These are phyloP conservation scores for Larimichthys crocea DNA, from an alignment of 2,113 vertebrate genomes.

Conservation along the genomic window DNA sequence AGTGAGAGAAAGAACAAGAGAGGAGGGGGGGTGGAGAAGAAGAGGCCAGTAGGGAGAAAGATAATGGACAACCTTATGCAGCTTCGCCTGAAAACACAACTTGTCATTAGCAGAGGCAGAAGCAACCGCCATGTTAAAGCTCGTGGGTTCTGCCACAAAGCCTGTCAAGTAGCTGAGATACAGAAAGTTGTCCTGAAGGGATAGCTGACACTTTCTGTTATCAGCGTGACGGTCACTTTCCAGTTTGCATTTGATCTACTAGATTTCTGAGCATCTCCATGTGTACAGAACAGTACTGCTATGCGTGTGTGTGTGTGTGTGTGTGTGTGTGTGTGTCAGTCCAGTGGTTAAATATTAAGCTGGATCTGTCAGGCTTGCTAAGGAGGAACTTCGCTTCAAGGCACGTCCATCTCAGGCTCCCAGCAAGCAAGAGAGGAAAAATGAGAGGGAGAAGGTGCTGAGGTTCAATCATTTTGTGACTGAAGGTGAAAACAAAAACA, in stretches of 20 bases:
- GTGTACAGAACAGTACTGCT: constrained; percentile 11
- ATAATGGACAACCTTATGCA: constrained; percentile 75
- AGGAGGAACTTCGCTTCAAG: constrained; percentile 71
- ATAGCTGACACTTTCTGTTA: constrained; percentile 16
- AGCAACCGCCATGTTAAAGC: constrained; percentile 49
- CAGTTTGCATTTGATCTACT: constrained; percentile 18
- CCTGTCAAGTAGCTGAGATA: constrained; percentile 17
- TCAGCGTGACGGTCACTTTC: neutral
- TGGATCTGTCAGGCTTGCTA: constrained; percentile 78
- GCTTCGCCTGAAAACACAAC: constrained; percentile 71
- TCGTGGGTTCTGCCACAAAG: constrained; percentile 25
- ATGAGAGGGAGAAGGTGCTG: constrained; percentile 30
- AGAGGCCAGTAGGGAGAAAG: constrained; percentile 65
- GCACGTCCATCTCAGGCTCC: constrained; percentile 65
- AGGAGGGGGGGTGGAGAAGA: constrained; percentile 47
- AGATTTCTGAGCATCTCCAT: constrained; percentile 11
- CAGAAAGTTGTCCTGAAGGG: constrained; percentile 38
- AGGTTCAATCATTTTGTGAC: constrained; percentile 37
- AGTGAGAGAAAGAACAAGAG: constrained; percentile 65
- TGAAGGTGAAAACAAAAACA: constrained; percentile 44
- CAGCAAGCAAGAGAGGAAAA: constrained; percentile 19
- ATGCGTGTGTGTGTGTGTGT: constrained; percentile 19
- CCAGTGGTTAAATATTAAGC: constrained; percentile 84
- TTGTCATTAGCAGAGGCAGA: constrained; percentile 69
- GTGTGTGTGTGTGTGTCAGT: constrained; percentile 22